Base-by-base conservation (phyloP, 2,888 invertebrate genomes). In the Mythimna lalbum region DNA sequence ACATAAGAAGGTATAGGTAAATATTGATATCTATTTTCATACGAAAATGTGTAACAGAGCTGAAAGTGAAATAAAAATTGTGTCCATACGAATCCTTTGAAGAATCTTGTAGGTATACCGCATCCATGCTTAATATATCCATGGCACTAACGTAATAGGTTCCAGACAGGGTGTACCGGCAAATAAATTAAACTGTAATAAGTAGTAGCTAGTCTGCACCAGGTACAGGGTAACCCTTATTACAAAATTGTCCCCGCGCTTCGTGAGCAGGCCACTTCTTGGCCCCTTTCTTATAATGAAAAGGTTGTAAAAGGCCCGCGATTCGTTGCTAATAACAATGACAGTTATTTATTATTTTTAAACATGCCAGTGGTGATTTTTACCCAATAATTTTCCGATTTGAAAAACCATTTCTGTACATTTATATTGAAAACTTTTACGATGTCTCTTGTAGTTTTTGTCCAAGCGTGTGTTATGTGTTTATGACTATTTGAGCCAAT, bases 101-200 rank as follows among this genome's bases (percentile, higher is more conserved):
- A 27, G 4, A 27, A 27, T 4, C 1, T 27, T 27, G 27, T 4
- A 27, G 27, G 4, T 4, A 27, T 27, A 43, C 85, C 84, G 47
- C 63, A 76, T 85, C 84, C 76, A 56, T 27, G 14, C 7, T 12
- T 69, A 23, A 43, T 60, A 39, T 52, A 56, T 69, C 63, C 52
- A 59, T 21, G 71, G 33, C 69, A 75, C 82, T 84, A 85, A 84
- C 87, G 88, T 91, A 91, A 90, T 90, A 89, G 89, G 87, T 87
- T 86, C 82, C 90, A 90, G 90, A 88, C 90, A 88, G 90, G 86
- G 89, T 87, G 82, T 91, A 90, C 90, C 90, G 90, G 87, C 91
- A 92, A 93, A 93, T 94, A 93, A 93, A 93, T 94, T 94, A 93
- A 93, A 92, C 90, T 89, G 89, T 92, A 93, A 90, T 93, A 93